Conservation (phyloP, 2,113 vertebrate species). For the Anthoscopus minutus region DNA sequence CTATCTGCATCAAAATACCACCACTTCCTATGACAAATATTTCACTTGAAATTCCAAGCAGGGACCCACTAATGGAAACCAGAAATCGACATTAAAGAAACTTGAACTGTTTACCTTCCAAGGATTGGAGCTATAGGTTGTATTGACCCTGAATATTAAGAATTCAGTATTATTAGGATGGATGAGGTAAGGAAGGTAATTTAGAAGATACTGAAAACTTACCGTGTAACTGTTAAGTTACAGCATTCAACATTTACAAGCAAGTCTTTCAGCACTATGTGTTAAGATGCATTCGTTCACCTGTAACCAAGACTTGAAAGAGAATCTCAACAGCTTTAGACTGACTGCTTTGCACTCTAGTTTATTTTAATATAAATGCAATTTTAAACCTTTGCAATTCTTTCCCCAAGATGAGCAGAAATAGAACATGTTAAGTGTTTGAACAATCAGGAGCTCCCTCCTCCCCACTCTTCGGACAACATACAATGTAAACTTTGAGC, state of each 20-base stretch:
- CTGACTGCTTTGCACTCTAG: background rate
- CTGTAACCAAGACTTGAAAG: background rate
- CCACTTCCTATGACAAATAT: background rate
- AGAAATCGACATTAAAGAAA: background rate
- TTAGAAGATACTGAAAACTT: background rate
- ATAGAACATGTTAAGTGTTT: background rate
- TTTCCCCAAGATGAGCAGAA: background rate
- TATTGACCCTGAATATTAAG: background rate
- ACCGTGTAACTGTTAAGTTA: background rate
- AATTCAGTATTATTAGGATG: background rate
- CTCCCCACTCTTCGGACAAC: background rate
- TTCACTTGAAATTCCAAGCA: background rate
- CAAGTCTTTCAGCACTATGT: background rate
- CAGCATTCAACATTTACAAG: background rate
- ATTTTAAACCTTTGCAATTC: background rate
- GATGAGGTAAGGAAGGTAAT: background rate
- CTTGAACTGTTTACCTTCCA: background rate
- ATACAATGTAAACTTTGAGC: background rate
- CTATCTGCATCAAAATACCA: background rate
- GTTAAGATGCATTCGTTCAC: background rate
- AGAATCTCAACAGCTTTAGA: background rate
- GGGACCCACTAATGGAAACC: background rate
- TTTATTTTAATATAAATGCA: background rate
- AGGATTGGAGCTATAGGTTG: background rate
- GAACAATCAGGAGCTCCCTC: background rate